phyloP scores from a whole-genome alignment of 2,797 vertebrate genomes.

The Brachyalestes nurse region DNA sequence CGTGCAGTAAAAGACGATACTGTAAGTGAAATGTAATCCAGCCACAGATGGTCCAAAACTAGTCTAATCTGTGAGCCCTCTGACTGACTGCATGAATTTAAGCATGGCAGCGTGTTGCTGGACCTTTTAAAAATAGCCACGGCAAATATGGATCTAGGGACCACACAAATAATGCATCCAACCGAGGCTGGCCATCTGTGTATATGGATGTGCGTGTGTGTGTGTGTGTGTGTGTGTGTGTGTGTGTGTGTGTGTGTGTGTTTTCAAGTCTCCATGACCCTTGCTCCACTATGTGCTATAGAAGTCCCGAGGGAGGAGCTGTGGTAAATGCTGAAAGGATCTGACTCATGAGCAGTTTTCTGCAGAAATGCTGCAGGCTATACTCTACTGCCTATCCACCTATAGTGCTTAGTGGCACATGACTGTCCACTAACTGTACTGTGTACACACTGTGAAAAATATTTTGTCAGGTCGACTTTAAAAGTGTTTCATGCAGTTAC shows the following conservation, averaged over 20 bases:
- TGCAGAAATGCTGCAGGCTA: constrained; percentile 36
- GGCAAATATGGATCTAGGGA: constrained; percentile 35
- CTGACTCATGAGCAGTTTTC: constrained; percentile 41
- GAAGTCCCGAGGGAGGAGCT: constrained; percentile 44
- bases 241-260: constrained; percentile 7
- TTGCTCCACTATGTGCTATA: constrained; percentile 39
- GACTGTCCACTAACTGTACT: neutral
- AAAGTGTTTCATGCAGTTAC: neutral
- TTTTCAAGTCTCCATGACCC: constrained; percentile 46
- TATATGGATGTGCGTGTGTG: constrained; percentile 15
- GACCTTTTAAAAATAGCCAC: constrained; percentile 58
- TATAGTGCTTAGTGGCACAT: neutral
- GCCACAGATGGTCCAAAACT: constrained; percentile 63
- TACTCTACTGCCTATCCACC: constrained; percentile 2
- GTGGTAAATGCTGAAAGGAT: constrained; percentile 46
- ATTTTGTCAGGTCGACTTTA: neutral
- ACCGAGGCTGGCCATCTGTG: constrained; percentile 49
- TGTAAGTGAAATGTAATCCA: constrained; percentile 55
- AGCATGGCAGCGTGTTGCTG: constrained; percentile 52
- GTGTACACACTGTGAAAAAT: neutral
- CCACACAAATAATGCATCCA: constrained; percentile 52
- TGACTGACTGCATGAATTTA: constrained; percentile 70
- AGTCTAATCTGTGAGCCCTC: constrained; percentile 66
- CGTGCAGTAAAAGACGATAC: constrained; percentile 31
- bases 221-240: constrained; percentile 11